These are phyloP conservation scores for Thermophis baileyi DNA, from an alignment of 2,113 vertebrate genomes.

Conservation along the genomic window DNA sequence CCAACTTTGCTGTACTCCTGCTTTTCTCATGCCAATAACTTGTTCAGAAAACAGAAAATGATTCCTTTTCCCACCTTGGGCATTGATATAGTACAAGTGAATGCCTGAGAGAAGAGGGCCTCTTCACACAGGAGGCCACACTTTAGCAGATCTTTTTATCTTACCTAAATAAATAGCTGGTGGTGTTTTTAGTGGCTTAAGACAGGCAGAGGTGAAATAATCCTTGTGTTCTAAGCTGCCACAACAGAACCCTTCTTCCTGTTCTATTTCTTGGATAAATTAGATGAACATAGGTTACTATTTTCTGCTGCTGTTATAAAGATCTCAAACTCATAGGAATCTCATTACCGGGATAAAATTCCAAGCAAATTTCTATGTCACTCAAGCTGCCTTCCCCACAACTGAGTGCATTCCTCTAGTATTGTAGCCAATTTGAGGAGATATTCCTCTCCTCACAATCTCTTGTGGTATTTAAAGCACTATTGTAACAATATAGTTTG, in stretches of 20 bases:
- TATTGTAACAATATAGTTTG: not conserved
- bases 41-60: not conserved
- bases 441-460: not conserved
- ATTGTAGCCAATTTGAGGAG: not conserved
- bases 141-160: not conserved
- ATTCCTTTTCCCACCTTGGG: not conserved
- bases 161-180: not conserved
- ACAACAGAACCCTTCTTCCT: not conserved
- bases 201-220: not conserved
- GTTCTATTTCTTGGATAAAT: conserved; percentile 10
- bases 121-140: no score
- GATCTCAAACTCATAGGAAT: conserved; percentile 6
- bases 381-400: not conserved
- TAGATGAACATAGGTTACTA: not conserved
- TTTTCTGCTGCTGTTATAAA: conserved; percentile 11
- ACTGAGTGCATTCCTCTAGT: not conserved
- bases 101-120: not conserved
- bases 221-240: not conserved
- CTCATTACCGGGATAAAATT: not conserved
- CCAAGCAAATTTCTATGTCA: not conserved
- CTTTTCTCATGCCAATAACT: not conserved
- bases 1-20: not conserved
- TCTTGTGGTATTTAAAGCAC: not conserved
- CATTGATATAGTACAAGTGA: not conserved
- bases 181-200: not conserved